These are phyloP conservation scores for Patagioenas fasciata DNA, from an alignment of 2,113 vertebrate species.

Conservation along the genomic window DNA sequence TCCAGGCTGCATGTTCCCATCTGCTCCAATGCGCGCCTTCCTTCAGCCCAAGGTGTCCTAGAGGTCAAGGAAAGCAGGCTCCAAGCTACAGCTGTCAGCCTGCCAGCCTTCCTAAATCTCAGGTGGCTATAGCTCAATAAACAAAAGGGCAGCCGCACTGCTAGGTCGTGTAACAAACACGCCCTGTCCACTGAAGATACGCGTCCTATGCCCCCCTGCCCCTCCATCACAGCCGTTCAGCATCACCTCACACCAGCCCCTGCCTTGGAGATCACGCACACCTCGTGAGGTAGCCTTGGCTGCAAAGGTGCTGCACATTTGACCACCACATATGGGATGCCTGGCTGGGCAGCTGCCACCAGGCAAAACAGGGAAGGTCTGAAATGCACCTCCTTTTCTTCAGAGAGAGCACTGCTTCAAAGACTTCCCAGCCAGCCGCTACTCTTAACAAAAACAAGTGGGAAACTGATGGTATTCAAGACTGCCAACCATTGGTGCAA, in stretches of 20 bases:
- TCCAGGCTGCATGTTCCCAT: neutral
- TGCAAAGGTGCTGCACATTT: neutral
- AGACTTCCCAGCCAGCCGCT: neutral
- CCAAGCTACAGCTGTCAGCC: neutral
- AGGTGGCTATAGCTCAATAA: neutral
- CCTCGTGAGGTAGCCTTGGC: neutral
- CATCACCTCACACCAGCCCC: fast-evolving
- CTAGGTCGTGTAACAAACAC: neutral
- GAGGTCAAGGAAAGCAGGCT: neutral
- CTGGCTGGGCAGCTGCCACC: neutral
- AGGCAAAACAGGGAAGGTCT: neutral
- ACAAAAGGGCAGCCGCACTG: neutral
- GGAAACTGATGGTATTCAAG: neutral
- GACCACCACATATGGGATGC: neutral
- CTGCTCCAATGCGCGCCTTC: neutral
- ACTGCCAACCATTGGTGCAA: neutral
- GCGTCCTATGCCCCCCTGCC: neutral
- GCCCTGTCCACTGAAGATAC: neutral
- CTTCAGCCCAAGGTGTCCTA: neutral
- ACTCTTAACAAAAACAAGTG: neutral
- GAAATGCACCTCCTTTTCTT: neutral
- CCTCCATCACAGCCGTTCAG: neutral
- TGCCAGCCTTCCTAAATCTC: neutral
- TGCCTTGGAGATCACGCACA: neutral
- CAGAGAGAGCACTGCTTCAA: neutral